Percentiles rank a stretch among this genome's conserved stretches.
phyloP scores from a whole-genome alignment of 2,113 vertebrate genomes.

The Neotragus moschatus region DNA sequence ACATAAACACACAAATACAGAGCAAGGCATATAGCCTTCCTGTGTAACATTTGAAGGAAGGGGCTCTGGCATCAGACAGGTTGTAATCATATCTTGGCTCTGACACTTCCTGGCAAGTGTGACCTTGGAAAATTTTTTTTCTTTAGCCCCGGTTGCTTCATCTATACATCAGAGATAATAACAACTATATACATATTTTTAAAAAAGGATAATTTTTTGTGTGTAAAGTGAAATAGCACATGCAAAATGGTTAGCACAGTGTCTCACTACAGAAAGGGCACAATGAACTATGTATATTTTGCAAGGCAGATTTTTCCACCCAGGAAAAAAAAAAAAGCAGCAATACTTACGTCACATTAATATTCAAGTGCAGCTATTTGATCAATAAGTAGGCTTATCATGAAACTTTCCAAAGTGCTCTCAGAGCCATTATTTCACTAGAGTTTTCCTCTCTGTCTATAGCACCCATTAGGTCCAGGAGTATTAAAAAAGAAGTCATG shows the following conservation, averaged over 20 bases:
- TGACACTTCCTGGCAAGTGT: neutral
- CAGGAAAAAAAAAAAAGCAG: neutral
- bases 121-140: neutral
- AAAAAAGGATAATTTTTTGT: neutral
- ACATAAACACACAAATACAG: neutral
- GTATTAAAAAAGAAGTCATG: neutral
- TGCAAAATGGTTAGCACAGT: neutral
- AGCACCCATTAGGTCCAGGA: neutral
- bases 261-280: neutral
- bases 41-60: neutral
- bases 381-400: neutral
- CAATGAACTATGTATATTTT: neutral
- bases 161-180: neutral
- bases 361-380: neutral
- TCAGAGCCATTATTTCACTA: neutral
- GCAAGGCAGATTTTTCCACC: neutral
- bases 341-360: neutral
- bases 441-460: neutral
- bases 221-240: neutral
- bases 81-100: neutral
- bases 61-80: neutral
- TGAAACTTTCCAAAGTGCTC: neutral
- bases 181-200: neutral
- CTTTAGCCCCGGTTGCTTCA: neutral
- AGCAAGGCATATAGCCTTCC: neutral